Conservation (phyloP, 2,113 vertebrate species). For the Tupaia tana region DNA sequence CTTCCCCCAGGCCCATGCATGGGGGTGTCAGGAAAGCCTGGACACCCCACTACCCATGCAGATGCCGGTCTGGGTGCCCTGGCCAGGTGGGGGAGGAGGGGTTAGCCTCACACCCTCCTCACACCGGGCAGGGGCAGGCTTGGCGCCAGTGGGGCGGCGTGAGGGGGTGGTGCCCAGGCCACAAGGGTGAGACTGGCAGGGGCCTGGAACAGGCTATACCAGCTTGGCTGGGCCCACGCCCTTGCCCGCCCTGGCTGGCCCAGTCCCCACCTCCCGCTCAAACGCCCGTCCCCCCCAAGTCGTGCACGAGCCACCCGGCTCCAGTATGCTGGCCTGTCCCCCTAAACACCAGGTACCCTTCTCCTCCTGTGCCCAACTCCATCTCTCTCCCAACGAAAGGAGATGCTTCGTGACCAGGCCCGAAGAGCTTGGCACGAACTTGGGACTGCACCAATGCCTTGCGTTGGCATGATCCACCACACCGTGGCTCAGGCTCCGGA, state of each 20-base stretch:
- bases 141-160: constrained; percentile 79
- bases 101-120: constrained; percentile 51
- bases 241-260: constrained; percentile 64
- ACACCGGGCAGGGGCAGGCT: not conserved
- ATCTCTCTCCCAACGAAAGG: not conserved
- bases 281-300: not conserved
- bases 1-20: not conserved
- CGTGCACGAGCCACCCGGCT: not conserved
- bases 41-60: not conserved
- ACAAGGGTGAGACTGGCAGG: constrained; percentile 79
- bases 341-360: not conserved
- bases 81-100: constrained; percentile 40
- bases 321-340: not conserved
- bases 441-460: not conserved
- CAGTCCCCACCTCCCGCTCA: constrained; percentile 63
- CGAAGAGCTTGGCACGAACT: not conserved
- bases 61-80: not conserved
- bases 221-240: constrained; percentile 69
- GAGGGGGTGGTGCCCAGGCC: constrained; percentile 81
- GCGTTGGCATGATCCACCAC: not conserved
- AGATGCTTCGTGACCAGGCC: not conserved
- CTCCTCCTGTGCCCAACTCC: not conserved
- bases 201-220: constrained; percentile 80
- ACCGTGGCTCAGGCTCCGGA: not conserved
- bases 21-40: not conserved